Percentiles rank a stretch among this genome's conserved stretches.
Conservation (phyloP, 1,140 invertebrate species). For the Drosophila malerkotliana region DNA sequence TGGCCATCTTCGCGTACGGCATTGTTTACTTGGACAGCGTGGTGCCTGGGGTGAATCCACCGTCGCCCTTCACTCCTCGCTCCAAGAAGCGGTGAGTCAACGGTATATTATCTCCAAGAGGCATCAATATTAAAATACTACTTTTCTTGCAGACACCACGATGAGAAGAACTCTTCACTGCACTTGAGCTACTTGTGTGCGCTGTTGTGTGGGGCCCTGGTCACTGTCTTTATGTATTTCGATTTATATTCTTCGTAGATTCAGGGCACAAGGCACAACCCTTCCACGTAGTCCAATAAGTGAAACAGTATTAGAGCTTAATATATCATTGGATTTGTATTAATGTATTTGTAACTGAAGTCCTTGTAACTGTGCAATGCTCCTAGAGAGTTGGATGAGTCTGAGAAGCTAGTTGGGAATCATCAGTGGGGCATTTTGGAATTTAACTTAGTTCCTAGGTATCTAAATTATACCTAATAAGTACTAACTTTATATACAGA, state of each 20-base stretch:
- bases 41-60: constrained; percentile 84
- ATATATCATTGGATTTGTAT: constrained; percentile 28
- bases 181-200: constrained; percentile 69
- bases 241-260: constrained; percentile 37
- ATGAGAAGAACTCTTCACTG: constrained; percentile 34
- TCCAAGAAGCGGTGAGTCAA: constrained; percentile 63
- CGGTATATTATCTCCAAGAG: neutral
- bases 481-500: constrained; percentile 22
- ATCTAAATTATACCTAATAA: constrained; percentile 21
- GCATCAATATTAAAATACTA: constrained; percentile 12
- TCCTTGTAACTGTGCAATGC: constrained; percentile 59
- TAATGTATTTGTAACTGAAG: constrained; percentile 14
- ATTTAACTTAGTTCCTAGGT: constrained; percentile 48
- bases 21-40: constrained; percentile 85
- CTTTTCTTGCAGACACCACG: constrained; percentile 38
- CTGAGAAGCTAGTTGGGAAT: constrained; percentile 16
- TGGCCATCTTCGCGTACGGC: constrained; percentile 82
- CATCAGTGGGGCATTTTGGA: constrained; percentile 20
- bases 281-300: constrained; percentile 22
- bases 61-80: constrained; percentile 84
- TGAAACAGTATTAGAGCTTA: constrained; percentile 53
- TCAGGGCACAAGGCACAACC: neutral
- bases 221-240: constrained; percentile 58
- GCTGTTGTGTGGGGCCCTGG: constrained; percentile 49
- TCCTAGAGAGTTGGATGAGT: constrained; percentile 34